Evolutionary conservation across 2,797 vertebrate genomes (phyloP), one percentile per base, ranked within the genome.

Genomic region (Rhynchonycteris naso): DNA sequence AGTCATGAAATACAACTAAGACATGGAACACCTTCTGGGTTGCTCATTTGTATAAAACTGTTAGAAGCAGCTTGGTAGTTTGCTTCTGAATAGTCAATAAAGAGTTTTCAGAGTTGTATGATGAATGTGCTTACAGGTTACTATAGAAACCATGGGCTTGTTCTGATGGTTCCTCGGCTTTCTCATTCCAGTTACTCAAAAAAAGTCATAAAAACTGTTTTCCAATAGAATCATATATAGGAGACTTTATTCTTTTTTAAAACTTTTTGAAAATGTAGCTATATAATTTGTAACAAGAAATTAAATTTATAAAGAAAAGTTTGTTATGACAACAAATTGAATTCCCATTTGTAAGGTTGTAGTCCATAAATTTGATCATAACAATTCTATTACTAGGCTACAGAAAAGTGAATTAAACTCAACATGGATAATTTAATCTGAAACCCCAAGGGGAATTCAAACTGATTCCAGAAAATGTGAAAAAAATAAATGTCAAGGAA

Each of bases 321-420:
- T 80, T 88, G 58, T 63, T 88, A 59, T 66, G 61, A 83, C 22
- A 87, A 78, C 38, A 88, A 95, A 90, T 81, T 86, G 61, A 93
- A 86, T 93, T 89, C 43, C 47, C 26, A 24, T 38, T 90, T 92
- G 38, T 79, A 83, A 93, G 66, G 69, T 1, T 72, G n/a, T 96
- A 91, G 59, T 75, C 87, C 82, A 69, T 83, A 92, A 54, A 94
- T 88, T 89, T 66, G 79, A 95, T 93, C 79, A 83, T 14, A 86
- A 38, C 30, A 50, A 22, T 75, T 91, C 30, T 95, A 79, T 95
- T 71, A 79, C 50, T 1, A 12, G 82, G 74, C 91, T 88, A 79
- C 33, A 89, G 85, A 79, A 94, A 93, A 93, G 50, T 86, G 66
- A 78, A 85, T 90, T 71, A 82, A 90, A 95, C 82, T 79, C 87